A percentile compares a stretch with the other conserved stretches of the same genome.
Evolutionary conservation across 2,797 vertebrate species (phyloP).

Genomic region (Phylloscopus collybita): DNA sequence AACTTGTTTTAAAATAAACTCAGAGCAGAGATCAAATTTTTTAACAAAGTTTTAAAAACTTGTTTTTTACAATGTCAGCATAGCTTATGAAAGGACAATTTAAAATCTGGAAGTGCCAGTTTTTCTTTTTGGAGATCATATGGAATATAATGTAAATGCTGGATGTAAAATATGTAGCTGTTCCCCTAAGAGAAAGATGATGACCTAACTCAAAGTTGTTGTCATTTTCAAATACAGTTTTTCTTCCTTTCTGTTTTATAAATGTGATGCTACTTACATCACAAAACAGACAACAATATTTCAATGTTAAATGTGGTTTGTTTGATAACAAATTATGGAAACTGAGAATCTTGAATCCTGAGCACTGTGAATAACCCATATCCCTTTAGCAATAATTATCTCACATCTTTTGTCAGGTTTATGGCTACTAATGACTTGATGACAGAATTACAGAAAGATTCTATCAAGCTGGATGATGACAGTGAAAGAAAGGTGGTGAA

Average conservation of each 20-base stretch:
- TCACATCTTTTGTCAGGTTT: conserved; percentile 83
- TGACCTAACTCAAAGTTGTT: not conserved
- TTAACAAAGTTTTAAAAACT: not conserved
- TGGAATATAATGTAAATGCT: not conserved
- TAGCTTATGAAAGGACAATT: not conserved
- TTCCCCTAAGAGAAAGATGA: not conserved
- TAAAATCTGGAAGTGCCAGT: not conserved
- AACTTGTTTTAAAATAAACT: not conserved
- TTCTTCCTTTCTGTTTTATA: not conserved
- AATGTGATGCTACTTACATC: not conserved
- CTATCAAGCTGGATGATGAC: conserved; percentile 98
- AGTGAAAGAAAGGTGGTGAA: conserved; percentile 98
- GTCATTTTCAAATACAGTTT: not conserved
- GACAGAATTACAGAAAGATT: conserved; percentile 98
- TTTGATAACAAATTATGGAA: not conserved
- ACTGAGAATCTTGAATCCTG: not conserved
- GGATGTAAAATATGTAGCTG: not conserved
- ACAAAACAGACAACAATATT: not conserved
- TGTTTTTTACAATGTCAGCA: not conserved
- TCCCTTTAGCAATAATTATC: conserved; percentile 33
- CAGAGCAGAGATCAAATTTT: not conserved
- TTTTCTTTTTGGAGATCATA: not conserved
- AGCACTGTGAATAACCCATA: not conserved
- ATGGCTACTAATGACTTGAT: conserved; percentile 99
- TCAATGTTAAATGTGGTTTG: not conserved